Evolutionary conservation across 2,113 vertebrate genomes (phyloP), one percentile per base, ranked within the genome.

Genomic region (Taxidea taxus): DNA sequence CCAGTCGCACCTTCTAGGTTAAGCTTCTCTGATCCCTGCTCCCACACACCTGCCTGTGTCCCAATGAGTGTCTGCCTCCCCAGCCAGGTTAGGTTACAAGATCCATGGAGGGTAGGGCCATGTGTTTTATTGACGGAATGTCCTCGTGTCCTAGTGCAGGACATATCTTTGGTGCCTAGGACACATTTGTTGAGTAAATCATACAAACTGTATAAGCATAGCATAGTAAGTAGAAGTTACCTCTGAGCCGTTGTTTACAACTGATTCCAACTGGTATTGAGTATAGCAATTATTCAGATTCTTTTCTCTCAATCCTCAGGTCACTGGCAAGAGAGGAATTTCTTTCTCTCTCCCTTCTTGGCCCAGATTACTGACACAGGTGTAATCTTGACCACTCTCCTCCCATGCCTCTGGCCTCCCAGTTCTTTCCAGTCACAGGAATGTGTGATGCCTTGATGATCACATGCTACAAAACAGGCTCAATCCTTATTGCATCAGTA

Each of bases 171-270:
- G 39, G 20, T 47, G 20, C 44, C 8, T 16, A n/a, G n/a, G 21
- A 88, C 88, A 44, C 23, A 81, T 14, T 81, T 95, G 25, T 82
- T 77, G 62, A 92, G 31, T 87, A 68, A 94, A 34, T 64, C 56
- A 25, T 58, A 42, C 13, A 92, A 90, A 39, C 68, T 31, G 27
- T 23, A 51, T 60, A 23, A n/a, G 4, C 44, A 51, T 15, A 42
- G 29, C 9, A 47, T 39, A 34, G 37, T 31, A 58, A 58, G 25
- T 21, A 62, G 14, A 66, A 14, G 14, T 91, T 54, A 94, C 16
- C 62, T 75, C 15, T 37, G 21, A 75, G 58, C 54, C 87, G 18
- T 74, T 62, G 14, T 47, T 90, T 70, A 49, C 39, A 82, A 44
- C 1, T 27, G 34, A 84, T 49, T 7, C 13, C 54, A 25, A 11